Percentiles rank a stretch among this genome's conserved stretches.
These are phyloP conservation scores for Rhabdomys pumilio DNA, from an alignment of 2,797 vertebrate genomes.

Conservation along the genomic window DNA sequence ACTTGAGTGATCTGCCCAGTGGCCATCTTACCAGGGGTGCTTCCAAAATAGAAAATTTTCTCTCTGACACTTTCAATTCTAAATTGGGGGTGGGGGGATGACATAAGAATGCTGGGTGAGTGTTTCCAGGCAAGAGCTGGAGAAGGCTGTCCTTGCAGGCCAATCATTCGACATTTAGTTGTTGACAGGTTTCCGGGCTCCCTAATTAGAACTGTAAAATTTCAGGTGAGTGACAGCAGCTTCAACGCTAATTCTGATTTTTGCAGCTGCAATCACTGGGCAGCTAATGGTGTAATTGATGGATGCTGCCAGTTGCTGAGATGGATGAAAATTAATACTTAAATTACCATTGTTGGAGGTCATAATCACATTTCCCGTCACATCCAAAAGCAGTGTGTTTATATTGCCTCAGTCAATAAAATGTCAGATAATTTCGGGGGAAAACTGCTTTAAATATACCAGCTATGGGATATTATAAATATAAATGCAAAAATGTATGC, in stretches of 20 bases:
- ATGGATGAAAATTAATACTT: constrained; percentile 96
- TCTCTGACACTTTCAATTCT: constrained; percentile 69
- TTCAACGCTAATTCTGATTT: constrained; percentile 93
- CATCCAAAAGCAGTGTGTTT: constrained; percentile 74
- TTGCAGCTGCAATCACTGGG: constrained; percentile 94
- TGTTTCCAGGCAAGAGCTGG: constrained; percentile 71
- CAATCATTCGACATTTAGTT: constrained; percentile 87
- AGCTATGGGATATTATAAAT: constrained; percentile 43
- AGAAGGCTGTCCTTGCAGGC: constrained; percentile 71
- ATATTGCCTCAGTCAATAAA: constrained; percentile 43
- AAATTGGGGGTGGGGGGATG: constrained; percentile 65
- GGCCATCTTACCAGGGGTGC: not conserved
- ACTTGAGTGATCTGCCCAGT: not conserved
- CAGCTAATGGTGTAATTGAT: constrained; percentile 96
- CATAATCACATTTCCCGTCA: constrained; percentile 87
- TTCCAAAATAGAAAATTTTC: constrained; percentile 38
- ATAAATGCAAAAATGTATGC: constrained; percentile 4
- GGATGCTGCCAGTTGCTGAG: constrained; percentile 94
- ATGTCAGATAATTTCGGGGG: constrained; percentile 1
- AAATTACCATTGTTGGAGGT: constrained; percentile 94
- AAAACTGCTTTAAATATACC: not conserved
- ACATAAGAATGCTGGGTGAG: constrained; percentile 33
- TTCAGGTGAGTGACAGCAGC: constrained; percentile 93
- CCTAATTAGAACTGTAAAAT: constrained; percentile 94
- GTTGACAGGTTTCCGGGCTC: constrained; percentile 89